Base-by-base conservation (phyloP, 1,140 invertebrate species). In the Episyrphus balteatus region DNA sequence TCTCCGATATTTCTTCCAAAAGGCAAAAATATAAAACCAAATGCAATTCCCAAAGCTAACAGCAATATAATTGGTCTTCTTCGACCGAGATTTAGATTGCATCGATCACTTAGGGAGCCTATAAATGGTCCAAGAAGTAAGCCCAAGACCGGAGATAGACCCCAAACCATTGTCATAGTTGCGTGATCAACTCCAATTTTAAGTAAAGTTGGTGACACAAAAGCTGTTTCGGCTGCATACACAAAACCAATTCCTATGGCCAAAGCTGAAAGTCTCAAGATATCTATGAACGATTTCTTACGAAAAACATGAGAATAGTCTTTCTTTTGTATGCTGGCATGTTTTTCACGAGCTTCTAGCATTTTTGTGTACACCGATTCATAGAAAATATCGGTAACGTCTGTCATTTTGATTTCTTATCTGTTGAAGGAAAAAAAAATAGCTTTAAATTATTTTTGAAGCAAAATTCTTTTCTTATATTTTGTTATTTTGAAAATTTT, bases 211-310 rank as follows among this genome's bases (percentile, higher is more conserved):
- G 86, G 85, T n/a, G 81, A 86, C 1, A 88, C 84, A 62, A 88
- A 88, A 2, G 85, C 84, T 2, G 86, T 88, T 65, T 88, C 85
- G 0, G 85, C 84, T 0, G 85, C 81, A 55, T 88, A 88, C 10
- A 83, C 84, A 59, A 88, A 83, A 62, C 88, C 85, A 10, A 88
- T 86, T 0, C 86, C 85, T 76, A 85, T 85, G 1, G 88, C 83
- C 0, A 82, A 82, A 0, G 82, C 79, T 7, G 83, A 84, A 5
- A 88, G 69, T 1, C 78, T 66, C 0, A 86, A 70, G 42, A 88
- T 57, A 58, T 88, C 82, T 9, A 68, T 55, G 8, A 77, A 59
- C 0, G 75, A 77, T 59, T 87, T 88, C 46, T 65, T 70, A 52
- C 80, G 76, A 54, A 57, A 68, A 42, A 69, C 56, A 42, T 70